phyloP scores from a whole-genome alignment of 2,113 vertebrate species.

The Python bivittatus region DNA sequence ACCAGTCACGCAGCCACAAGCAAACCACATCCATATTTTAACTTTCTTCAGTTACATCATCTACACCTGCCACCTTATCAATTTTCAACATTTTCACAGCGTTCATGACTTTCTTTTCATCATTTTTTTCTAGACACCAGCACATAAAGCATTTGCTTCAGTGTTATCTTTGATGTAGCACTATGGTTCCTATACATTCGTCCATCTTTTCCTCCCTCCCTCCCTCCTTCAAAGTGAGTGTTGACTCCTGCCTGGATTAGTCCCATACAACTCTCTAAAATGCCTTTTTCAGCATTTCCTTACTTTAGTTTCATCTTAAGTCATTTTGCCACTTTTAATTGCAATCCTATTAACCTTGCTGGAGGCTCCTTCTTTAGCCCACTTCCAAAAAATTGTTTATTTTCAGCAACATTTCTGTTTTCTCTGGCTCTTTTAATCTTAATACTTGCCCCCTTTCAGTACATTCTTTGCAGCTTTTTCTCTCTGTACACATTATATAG shows the following conservation, averaged over 20 bases:
- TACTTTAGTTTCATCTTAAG: neutral
- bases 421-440: neutral
- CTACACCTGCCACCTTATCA: neutral
- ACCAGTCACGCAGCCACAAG: neutral
- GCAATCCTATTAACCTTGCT: neutral
- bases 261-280: neutral
- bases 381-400: neutral
- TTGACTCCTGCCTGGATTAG: neutral
- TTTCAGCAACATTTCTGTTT: neutral
- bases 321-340: neutral
- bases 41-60: neutral
- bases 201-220: neutral
- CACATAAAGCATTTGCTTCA: neutral
- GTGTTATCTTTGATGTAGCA: neutral
- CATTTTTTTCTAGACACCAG: neutral
- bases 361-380: neutral
- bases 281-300: neutral
- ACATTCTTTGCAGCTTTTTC: neutral
- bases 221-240: neutral
- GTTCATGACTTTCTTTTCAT: neutral
- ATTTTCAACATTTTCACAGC: neutral
- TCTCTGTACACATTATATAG: neutral
- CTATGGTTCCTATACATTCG: neutral
- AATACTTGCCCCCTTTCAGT: neutral
- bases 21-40: neutral